Evolutionary conservation across 2,888 invertebrate genomes (phyloP).

Genomic region (Cataglyphis cursor): DNA sequence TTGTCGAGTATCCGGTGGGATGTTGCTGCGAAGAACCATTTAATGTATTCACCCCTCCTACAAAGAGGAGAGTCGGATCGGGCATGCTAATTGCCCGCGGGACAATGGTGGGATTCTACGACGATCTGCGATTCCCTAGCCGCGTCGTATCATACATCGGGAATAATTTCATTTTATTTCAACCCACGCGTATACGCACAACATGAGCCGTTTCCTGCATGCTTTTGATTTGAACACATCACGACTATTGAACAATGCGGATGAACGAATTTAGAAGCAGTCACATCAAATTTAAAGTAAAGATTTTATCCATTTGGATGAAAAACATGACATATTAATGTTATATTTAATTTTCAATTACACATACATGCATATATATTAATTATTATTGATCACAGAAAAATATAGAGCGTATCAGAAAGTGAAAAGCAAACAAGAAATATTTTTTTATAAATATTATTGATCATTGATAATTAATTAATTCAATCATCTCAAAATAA

Average conservation of each 20-base stretch:
- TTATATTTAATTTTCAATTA: not conserved
- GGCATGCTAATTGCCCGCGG: constrained; percentile 80
- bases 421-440: not conserved
- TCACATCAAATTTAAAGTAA: not conserved
- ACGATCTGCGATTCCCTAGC: constrained; percentile 69
- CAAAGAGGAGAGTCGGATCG: constrained; percentile 70
- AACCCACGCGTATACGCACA: constrained; percentile 23
- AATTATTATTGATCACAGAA: not conserved
- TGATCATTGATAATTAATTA: not conserved
- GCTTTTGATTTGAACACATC: not conserved
- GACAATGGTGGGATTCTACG: constrained; percentile 78
- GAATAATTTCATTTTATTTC: constrained; percentile 69
- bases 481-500: not conserved
- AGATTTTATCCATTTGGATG: not conserved
- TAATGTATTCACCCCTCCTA: constrained; percentile 79
- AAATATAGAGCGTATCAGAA: not conserved
- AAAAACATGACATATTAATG: not conserved
- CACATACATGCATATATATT: not conserved
- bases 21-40: constrained; percentile 65
- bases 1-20: constrained; percentile 73
- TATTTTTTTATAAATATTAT: not conserved
- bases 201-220: constrained; percentile 22
- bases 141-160: constrained; percentile 69
- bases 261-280: not conserved
- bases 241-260: not conserved